phyloP scores from a whole-genome alignment of 2,113 vertebrate genomes.

The Corydoras sp. region DNA sequence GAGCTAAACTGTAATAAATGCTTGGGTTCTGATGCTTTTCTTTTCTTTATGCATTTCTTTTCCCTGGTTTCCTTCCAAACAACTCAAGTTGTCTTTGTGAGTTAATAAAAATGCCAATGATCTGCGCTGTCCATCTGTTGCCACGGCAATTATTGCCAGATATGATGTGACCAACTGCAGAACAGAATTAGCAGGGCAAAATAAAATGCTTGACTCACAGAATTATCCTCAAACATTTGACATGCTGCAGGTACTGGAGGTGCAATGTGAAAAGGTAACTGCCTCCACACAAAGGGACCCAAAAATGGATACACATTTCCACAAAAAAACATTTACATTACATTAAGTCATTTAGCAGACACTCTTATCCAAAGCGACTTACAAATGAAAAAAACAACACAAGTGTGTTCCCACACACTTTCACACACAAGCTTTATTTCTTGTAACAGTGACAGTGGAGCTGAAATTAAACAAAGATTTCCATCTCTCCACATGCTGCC shows the following conservation, averaged over 20 bases:
- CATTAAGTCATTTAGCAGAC: no score
- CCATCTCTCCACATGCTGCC: no score
- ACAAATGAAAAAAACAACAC: no score
- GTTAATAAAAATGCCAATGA: slow-evolving; percentile 8
- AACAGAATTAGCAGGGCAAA: slow-evolving; percentile 17
- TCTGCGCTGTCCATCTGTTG: slow-evolving; percentile 12
- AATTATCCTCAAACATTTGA: slow-evolving; percentile 8
- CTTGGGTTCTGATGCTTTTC: not conserved
- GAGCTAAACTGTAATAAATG: not conserved
- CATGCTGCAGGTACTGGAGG: not conserved
- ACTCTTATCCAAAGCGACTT: no score
- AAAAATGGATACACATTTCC: no score
- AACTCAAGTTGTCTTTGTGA: slow-evolving; percentile 22
- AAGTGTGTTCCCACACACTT: no score
- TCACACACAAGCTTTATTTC: no score
- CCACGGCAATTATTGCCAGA: slow-evolving; percentile 12
- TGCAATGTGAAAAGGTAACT: not conserved
- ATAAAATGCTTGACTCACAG: slow-evolving; percentile 27
- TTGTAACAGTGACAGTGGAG: no score
- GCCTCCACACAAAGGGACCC: not conserved
- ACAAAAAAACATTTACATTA: no score
- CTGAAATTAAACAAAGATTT: no score
- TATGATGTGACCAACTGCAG: slow-evolving; percentile 24
- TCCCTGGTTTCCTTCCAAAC: slow-evolving; percentile 9
- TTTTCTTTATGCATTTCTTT: not conserved